These are phyloP conservation scores for Coenonympha arcania DNA, from an alignment of 2,888 invertebrate genomes.

Conservation along the genomic window DNA sequence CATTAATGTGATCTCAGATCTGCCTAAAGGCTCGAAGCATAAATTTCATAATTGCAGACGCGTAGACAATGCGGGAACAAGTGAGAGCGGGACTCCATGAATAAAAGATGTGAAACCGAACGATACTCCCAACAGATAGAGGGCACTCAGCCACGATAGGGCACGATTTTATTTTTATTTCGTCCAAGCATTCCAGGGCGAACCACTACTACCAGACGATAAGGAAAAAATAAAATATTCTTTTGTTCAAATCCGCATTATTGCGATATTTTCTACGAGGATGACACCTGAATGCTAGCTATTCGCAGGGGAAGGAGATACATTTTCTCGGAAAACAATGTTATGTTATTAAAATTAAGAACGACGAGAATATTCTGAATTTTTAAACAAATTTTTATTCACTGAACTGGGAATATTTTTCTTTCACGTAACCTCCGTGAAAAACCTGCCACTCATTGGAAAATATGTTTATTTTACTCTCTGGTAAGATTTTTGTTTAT, in stretches of 20 bases:
- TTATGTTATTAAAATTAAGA: not conserved
- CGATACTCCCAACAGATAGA: slow-evolving; percentile 46
- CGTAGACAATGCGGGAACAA: slow-evolving; percentile 68
- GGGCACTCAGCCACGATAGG: slow-evolving; percentile 41
- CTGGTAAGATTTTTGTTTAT: too few relatives aligned
- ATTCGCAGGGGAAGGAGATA: not conserved
- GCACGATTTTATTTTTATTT: slow-evolving; percentile 50
- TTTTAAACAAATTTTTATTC: not conserved
- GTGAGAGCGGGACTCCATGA: slow-evolving; percentile 56
- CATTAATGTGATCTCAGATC: slow-evolving; percentile 40
- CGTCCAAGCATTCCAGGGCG: slow-evolving; percentile 46
- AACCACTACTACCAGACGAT: slow-evolving; percentile 37
- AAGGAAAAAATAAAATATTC: slow-evolving; percentile 33
- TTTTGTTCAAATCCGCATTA: slow-evolving; percentile 33
- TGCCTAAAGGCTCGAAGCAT: slow-evolving; percentile 65
- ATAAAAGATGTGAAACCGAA: slow-evolving; percentile 59
- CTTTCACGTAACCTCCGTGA: too few relatives aligned
- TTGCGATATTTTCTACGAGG: slow-evolving; percentile 28
- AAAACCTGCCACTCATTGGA: too few relatives aligned
- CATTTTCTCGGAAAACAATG: not conserved
- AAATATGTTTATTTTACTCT: too few relatives aligned
- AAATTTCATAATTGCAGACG: slow-evolving; percentile 67
- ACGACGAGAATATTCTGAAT: not conserved
- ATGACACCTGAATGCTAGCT: slow-evolving; percentile 21
- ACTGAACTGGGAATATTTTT: not conserved